Base-by-base conservation (phyloP, 1,140 invertebrate genomes). In the Anadara kagoshimensis region DNA sequence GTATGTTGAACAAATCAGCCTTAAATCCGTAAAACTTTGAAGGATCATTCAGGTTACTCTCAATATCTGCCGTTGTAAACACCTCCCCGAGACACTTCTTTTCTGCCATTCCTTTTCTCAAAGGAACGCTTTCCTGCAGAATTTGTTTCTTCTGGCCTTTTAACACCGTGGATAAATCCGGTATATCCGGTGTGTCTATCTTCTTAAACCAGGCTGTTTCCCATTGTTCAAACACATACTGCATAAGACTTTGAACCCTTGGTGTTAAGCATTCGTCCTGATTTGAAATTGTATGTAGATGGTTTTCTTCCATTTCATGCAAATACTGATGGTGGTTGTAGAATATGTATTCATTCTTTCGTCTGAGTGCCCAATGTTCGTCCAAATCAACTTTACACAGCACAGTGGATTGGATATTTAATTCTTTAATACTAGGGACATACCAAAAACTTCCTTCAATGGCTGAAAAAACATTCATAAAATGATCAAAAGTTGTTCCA, bases 211-310 rank as follows among this genome's bases (percentile, higher is more conserved):
- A 49, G 0, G n/a, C 47, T 18, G 16, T 49, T 18, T 49, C n/a
- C 47, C 47, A 49, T n/a, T 49, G 47, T 49, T 49, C 47, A 49
- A 49, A 49, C n/a, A n/a, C n/a, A 49, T 49, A 49, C 47, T 49
- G 47, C n/a, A 49, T 14, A 18, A 49, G n/a, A 18, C 47, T 14
- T 49, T 18, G 47, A 14, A 49, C 47, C n/a, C 47, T 49, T 5
- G 47, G 16, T 49, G 47, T 18, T 18, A 49, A 14, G 5, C 47
- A n/a, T 14, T 49, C 47, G 14, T 5, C 5, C 5, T 49, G 14
- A 49, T n/a, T 12, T 18, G 16, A 14, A n/a, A n/a, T n/a, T n/a
- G n/a, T n/a, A n/a, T n/a, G n/a, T n/a, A n/a, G n/a, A n/a, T n/a
- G n/a, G 10, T 49, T n/a, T n/a, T 49, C n/a, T 18, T 49, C 47